Base-by-base conservation (phyloP, 2,113 vertebrate genomes). In the Myotis brandtii region DNA sequence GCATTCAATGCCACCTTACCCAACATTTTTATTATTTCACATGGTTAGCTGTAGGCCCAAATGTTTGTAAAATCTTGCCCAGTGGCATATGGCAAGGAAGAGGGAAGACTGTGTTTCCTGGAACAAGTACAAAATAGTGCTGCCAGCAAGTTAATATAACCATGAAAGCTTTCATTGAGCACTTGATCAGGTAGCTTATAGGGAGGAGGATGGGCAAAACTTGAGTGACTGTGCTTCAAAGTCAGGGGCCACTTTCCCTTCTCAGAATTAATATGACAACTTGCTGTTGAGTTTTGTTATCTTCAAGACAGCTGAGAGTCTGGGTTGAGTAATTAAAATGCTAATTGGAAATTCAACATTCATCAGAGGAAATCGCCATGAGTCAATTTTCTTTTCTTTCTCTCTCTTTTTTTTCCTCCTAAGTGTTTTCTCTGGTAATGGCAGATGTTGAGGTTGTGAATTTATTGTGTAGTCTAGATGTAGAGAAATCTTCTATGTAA, bases 291-390 rank as follows among this genome's bases (percentile, higher is more conserved):
- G 87, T 95, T 97, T 96, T 94, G 82, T 97, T 96, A 97, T 97
- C 94, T 95, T 95, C 92, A 97, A 98, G 97, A 93, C 96, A 97
- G 94, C 94, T 98, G 93, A 98, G 96, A 97, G 95, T 92, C 97
- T 98, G 96, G 96, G 84, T 98, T 98, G 96, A 98, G 97, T 98
- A 98, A 98, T 98, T 98, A 98, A 98, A 98, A 98, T 97, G 97
- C 97, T 99, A 98, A 98, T 98, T 98, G 96, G 93, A 98, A 98
- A 98, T 98, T 98, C 95, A 97, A 96, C 94, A 95, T 98, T 98
- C 97, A 98, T 98, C 98, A 98, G 95, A 97, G 90, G n/a, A 98
- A 98, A 97, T 73, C 56, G 21, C 97, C 97, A 81, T 92, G 96
- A 98, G 85, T 97, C 96, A 86, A 59, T 97, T 97, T 95, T 81